Evolutionary conservation across 2,888 invertebrate genomes (phyloP).

Genomic region (Anticlea derivata): DNA sequence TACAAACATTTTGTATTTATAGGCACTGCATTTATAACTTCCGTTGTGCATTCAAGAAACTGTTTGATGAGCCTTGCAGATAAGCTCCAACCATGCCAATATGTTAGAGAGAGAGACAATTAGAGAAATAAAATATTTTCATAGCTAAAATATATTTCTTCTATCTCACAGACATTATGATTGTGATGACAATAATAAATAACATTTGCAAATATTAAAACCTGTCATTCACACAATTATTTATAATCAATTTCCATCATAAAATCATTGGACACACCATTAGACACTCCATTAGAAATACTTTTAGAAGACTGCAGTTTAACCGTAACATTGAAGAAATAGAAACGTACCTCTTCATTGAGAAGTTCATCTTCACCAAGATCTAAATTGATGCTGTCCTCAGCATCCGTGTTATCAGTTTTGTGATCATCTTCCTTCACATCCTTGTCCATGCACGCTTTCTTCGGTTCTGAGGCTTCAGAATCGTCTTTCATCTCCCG

Average conservation of each 20-base stretch:
- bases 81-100: slow-evolving; percentile 1
- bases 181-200: neutral
- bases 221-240: slow-evolving; percentile 20
- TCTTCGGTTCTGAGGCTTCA: slow-evolving; percentile 64
- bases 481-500: slow-evolving; percentile 65
- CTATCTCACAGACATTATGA: neutral
- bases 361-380: slow-evolving; percentile 92
- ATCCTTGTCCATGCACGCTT: slow-evolving; percentile 66
- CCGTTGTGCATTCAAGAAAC: slow-evolving; percentile 19
- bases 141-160: slow-evolving; percentile 39
- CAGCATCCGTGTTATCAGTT: slow-evolving; percentile 86
- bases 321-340: slow-evolving; percentile 75
- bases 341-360: slow-evolving; percentile 89
- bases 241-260: slow-evolving; percentile 68
- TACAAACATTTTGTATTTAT: slow-evolving; percentile 40
- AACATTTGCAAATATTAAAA: slow-evolving; percentile 14
- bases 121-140: slow-evolving; percentile 50
- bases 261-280: slow-evolving; percentile 35
- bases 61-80: slow-evolving; percentile 10
- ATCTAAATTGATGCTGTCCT: slow-evolving; percentile 91
- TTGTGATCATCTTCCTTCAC: slow-evolving; percentile 67
- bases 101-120: slow-evolving; percentile 51
- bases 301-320: slow-evolving; percentile 55
- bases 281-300: slow-evolving; percentile 56
- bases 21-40: slow-evolving; percentile 28